phyloP scores from a whole-genome alignment of 2,797 vertebrate genomes.

The Aratinga solstitialis region DNA sequence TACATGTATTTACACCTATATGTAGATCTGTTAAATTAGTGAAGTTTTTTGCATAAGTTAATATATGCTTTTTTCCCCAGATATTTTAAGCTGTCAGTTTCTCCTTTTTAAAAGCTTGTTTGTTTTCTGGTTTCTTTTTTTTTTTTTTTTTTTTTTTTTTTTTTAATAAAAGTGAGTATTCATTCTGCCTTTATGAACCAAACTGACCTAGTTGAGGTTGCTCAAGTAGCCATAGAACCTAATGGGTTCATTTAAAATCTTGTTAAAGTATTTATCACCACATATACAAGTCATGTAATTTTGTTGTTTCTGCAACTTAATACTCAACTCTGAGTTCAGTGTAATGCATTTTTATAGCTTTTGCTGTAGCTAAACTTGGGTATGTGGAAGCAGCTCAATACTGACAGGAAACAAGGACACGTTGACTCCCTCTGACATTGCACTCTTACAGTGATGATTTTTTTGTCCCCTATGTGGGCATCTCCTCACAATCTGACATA shows the following conservation, averaged over 20 bases:
- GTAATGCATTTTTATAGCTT: background rate
- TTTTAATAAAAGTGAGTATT: background rate
- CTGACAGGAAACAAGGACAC: background rate
- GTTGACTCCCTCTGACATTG: background rate
- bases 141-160: background rate
- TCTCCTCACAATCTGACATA: too few species aligned
- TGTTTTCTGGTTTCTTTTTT: background rate
- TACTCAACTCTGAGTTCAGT: background rate
- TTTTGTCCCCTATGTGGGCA: background rate
- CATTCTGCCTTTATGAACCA: background rate
- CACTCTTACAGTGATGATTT: background rate
- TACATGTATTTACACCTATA: background rate
- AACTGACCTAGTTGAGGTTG: background rate
- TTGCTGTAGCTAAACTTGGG: background rate
- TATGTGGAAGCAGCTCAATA: background rate
- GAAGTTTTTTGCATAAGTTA: background rate
- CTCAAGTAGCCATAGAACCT: background rate
- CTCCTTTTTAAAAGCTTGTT: background rate
- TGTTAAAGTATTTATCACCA: background rate
- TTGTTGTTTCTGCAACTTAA: slow-evolving; percentile 5
- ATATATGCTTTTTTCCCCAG: too few species aligned
- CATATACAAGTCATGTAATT: background rate
- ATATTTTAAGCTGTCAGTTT: too few species aligned
- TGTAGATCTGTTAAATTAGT: background rate
- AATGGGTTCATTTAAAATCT: background rate